Evolutionary conservation across 2,888 invertebrate genomes (phyloP).

Genomic region (Parnassius orleans): DNA sequence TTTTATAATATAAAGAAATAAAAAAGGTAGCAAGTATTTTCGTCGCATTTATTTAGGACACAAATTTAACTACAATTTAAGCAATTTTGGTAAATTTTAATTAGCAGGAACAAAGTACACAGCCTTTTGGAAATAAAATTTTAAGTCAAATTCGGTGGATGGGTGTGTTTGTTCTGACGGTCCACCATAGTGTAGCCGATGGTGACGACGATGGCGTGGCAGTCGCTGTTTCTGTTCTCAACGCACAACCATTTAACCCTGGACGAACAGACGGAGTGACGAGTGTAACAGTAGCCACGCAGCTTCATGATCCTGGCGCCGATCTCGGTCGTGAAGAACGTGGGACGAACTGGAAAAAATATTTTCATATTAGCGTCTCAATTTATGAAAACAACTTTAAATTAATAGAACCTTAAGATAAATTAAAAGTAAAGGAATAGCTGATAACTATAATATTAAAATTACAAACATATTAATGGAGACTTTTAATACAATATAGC

Average conservation of each 20-base stretch:
- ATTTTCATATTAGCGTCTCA: background rate
- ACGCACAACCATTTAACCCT: conserved; percentile 69
- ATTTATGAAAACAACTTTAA: no score
- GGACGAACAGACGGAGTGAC: conserved; percentile 71
- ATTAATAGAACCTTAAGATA: no score
- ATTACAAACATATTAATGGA: no score
- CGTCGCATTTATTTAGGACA: conserved; percentile 18
- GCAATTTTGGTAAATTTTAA: conserved; percentile 20
- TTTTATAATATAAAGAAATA: background rate
- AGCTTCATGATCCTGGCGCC: conserved; percentile 68
- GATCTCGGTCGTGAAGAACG: conserved; percentile 64
- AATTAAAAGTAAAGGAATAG: no score
- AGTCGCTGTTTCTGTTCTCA: conserved; percentile 59
- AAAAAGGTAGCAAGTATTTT: conserved; percentile 8
- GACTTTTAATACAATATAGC: no score
- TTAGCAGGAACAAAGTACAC: conserved; percentile 24
- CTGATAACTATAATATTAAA: no score
- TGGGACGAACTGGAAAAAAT: conserved; percentile 53
- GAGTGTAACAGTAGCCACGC: conserved; percentile 65
- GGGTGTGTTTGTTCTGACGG: conserved; percentile 64
- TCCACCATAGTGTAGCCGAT: conserved; percentile 65
- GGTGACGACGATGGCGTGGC: conserved; percentile 67
- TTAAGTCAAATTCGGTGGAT: conserved; percentile 49
- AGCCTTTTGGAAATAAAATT: conserved; percentile 8
- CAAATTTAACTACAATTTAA: conserved; percentile 24